Base-by-base conservation (phyloP, 2,888 invertebrate genomes). In the Fragum whitleyi region DNA sequence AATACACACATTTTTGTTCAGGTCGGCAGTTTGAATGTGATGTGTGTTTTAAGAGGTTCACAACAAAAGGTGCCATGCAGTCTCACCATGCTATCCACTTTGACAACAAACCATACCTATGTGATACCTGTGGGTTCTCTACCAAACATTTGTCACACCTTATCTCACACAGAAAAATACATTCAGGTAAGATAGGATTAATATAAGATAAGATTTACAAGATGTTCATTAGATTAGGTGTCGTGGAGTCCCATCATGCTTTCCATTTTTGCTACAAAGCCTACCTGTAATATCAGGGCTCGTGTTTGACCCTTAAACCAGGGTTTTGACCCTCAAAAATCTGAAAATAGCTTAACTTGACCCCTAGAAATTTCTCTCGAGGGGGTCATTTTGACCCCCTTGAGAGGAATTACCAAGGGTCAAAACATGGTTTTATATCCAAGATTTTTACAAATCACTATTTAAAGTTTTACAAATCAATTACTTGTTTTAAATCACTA, bases 141-240 rank as follows among this genome's bases (percentile, higher is more conserved):
- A 96, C 96, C 47, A 96, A 96, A 91, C 96, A 95, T 91, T 94
- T 96, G 80, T 96, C 96, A 86, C 96, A 96, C 91, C 95, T 96
- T 90, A 95, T 95, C 68, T 95, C 95, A 16, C 96, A 96, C 91
- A 95, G 95, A 87, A 94, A 96, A 79, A 95, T 96, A 79, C 96
- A 96, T 92, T 95, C 95, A 83, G 95, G 95, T 92, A 86, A 23
- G 76, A 36, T 19, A 7, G 19, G 39, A 6, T 39, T 39, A 14
- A 14, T 39, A 6, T 39, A 39, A 39, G 39, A 6, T 39, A 39
- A 9, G 14, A 9, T 39, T 91, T 95, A 95, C 16, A 95, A 95
- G 77, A 93, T 95, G 1, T 96, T 96, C 91, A 94, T 95, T 28
- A 95, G 95, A 78, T 95, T 95, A 86, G 95, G 95, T 74, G 95